These are phyloP conservation scores for Teinopalpus imperialis DNA, from an alignment of 2,888 invertebrate species.

Conservation along the genomic window DNA sequence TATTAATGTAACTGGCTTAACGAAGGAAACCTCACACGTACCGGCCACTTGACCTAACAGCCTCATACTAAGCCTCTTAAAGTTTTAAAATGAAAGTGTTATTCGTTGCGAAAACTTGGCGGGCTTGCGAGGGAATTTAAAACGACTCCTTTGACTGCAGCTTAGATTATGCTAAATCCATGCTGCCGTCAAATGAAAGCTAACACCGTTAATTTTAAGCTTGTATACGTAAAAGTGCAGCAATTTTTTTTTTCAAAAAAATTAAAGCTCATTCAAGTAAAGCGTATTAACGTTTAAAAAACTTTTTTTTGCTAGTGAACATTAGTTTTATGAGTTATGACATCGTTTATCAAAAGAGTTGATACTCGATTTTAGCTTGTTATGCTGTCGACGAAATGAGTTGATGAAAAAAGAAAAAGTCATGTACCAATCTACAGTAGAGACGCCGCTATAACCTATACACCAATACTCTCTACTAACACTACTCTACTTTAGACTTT, in stretches of 20 bases:
- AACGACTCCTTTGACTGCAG: constrained; percentile 23
- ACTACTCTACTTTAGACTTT: too few species aligned
- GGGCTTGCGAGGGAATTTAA: constrained; percentile 22
- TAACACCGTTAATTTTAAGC: constrained; percentile 18
- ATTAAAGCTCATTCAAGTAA: too few species aligned
- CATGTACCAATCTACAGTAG: too few species aligned
- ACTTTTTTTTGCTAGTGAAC: too few species aligned
- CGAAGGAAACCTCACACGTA: constrained; percentile 51
- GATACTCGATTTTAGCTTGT: too few species aligned
- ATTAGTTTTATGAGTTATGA: too few species aligned
- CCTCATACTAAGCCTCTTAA: constrained; percentile 57
- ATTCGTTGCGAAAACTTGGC: constrained; percentile 31
- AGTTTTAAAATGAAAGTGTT: constrained; percentile 45
- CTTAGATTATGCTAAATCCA: constrained; percentile 25
- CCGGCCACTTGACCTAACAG: constrained; percentile 64
- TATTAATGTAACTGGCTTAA: constrained; percentile 64
- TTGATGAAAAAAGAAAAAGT: too few species aligned
- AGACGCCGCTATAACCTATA: too few species aligned
- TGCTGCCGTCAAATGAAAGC: constrained; percentile 27
- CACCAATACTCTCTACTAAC: too few species aligned
- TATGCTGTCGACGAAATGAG: too few species aligned
- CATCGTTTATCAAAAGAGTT: too few species aligned
- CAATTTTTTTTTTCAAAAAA: neutral
- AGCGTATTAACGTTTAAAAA: too few species aligned
- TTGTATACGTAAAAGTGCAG: constrained; percentile 22